phyloP scores from a whole-genome alignment of 2,888 invertebrate genomes.

The Eurytoma adleriae region DNA sequence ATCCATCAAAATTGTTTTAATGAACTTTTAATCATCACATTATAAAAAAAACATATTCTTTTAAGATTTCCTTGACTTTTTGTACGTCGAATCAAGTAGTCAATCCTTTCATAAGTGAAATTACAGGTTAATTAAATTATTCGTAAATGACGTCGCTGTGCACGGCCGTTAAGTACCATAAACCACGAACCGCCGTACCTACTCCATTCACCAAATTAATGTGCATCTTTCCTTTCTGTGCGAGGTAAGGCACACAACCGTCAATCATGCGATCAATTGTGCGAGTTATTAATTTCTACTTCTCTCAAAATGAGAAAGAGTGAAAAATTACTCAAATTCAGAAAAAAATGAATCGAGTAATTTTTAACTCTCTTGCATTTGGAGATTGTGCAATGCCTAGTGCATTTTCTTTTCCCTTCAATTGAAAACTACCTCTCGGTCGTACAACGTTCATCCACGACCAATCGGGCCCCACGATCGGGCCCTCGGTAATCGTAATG shows the following conservation, averaged over 20 bases:
- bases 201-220: neutral
- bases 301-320: neutral
- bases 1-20: too few species aligned
- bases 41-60: too few species aligned
- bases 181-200: neutral
- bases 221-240: too few species aligned
- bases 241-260: too few species aligned
- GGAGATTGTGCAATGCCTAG: neutral
- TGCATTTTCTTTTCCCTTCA: conserved; percentile 5
- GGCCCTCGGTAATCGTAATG: conserved; percentile 39
- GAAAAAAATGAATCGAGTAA: neutral
- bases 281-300: neutral
- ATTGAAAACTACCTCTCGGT: conserved; percentile 38
- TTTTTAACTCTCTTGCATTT: too few species aligned
- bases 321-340: neutral
- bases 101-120: neutral
- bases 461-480: conserved; percentile 34
- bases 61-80: too few species aligned
- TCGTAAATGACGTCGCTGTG: neutral
- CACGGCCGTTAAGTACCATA: neutral
- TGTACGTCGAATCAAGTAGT: neutral
- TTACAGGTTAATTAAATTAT: neutral
- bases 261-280: too few species aligned
- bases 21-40: too few species aligned
- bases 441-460: conserved; percentile 41